Conservation (phyloP, 2,113 vertebrate genomes). For the Xiphorhynchus elegans region DNA sequence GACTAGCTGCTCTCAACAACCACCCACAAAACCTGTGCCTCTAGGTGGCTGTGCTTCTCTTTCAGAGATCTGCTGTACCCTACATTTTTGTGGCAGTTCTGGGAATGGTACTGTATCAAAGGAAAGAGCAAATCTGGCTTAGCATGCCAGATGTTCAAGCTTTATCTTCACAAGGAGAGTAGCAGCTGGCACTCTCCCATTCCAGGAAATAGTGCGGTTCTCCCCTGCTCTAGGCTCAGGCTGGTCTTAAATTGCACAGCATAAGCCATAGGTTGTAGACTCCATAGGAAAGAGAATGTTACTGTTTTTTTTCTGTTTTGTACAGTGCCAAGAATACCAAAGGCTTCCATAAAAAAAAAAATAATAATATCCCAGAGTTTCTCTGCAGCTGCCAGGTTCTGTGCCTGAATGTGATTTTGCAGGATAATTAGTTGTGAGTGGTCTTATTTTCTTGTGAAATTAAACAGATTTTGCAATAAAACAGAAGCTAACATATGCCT, state of each 20-base stretch:
- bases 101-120: background rate
- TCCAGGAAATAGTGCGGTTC: background rate
- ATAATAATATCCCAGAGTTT: background rate
- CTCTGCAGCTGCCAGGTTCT: background rate
- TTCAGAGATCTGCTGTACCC: background rate
- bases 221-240: background rate
- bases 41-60: background rate
- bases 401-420: slow-evolving; percentile 7
- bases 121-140: slow-evolving; percentile 1
- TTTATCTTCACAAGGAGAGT: background rate
- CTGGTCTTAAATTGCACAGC: background rate
- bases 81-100: background rate
- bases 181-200: background rate
- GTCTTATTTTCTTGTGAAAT: slow-evolving; percentile 10
- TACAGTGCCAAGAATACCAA: background rate
- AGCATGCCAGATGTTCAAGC: background rate
- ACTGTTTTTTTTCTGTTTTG: background rate
- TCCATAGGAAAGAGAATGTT: background rate
- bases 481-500: background rate
- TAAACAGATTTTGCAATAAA: slow-evolving; percentile 3
- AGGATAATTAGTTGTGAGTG: slow-evolving; percentile 5
- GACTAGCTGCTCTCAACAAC: background rate
- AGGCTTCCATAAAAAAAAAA: slow-evolving; percentile 30
- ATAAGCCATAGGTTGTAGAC: background rate
- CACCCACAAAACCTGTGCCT: background rate